Conservation (phyloP, 2,888 invertebrate genomes). For the Lasioglossum lativentre region DNA sequence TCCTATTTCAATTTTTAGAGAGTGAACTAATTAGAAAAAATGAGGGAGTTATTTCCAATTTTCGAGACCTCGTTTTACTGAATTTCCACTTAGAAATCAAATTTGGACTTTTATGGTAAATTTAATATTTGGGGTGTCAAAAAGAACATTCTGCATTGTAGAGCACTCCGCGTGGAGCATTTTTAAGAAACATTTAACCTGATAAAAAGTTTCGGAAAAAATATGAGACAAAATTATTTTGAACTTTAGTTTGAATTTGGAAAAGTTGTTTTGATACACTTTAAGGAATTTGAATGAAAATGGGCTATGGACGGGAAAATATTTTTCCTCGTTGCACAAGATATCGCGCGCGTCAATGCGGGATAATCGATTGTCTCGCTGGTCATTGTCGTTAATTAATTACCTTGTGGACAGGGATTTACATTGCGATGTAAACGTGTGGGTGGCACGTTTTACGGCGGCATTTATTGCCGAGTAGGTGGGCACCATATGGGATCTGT, state of each 20-base stretch:
- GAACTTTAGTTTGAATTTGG: not conserved
- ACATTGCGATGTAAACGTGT: constrained; percentile 35
- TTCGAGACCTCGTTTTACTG: not conserved
- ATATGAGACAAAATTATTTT: not conserved
- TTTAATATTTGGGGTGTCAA: too few species aligned
- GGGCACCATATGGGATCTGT: constrained; percentile 12
- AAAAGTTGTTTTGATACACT: not conserved
- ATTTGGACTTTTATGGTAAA: not conserved
- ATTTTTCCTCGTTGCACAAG: constrained; percentile 27
- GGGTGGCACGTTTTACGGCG: constrained; percentile 32
- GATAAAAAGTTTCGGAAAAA: too few species aligned
- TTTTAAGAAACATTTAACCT: too few species aligned
- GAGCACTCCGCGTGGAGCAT: too few species aligned
- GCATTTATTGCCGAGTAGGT: constrained; percentile 40
- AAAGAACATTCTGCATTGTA: too few species aligned
- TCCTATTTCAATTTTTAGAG: not conserved
- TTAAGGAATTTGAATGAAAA: not conserved
- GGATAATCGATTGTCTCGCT: constrained; percentile 63
- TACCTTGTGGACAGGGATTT: constrained; percentile 61
- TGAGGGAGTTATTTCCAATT: not conserved
- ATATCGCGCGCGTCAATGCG: constrained; percentile 62
- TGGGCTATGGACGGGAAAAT: not conserved
- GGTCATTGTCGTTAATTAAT: constrained; percentile 61
- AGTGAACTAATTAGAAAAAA: not conserved
- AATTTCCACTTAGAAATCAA: not conserved